Conservation (phyloP, 2,797 vertebrate genomes). For the Sarcoramphus papa region DNA sequence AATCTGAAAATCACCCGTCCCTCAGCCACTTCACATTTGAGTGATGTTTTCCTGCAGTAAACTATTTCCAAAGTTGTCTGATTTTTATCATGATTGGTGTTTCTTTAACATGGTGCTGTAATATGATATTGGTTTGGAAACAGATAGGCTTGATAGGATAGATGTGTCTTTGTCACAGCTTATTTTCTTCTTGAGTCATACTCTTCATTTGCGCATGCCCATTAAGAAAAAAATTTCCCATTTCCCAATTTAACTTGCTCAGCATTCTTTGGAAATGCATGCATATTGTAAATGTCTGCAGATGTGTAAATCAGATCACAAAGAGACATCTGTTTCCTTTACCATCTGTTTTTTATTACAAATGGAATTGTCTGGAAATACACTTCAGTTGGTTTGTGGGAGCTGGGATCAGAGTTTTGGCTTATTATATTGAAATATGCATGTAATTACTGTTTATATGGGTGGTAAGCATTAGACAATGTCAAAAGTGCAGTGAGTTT, state of each 20-base stretch:
- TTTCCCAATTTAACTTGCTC: constrained; percentile 32
- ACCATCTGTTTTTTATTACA: constrained; percentile 58
- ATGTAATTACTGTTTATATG: constrained; percentile 46
- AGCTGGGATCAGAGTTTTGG: constrained; percentile 33
- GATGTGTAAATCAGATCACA: constrained; percentile 57
- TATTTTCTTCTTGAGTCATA: not conserved
- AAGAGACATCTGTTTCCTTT: constrained; percentile 61
- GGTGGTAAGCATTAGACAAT: not conserved
- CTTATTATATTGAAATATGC: constrained; percentile 14
- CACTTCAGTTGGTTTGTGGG: constrained; percentile 15
- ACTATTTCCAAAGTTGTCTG: not conserved
- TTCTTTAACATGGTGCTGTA: constrained; percentile 8
- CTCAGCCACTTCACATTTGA: not conserved
- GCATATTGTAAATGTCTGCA: constrained; percentile 54
- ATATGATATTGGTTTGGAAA: not conserved
- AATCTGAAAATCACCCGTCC: not conserved
- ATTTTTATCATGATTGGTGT: not conserved
- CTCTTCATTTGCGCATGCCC: not conserved
- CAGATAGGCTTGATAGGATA: not conserved
- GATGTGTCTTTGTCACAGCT: not conserved
- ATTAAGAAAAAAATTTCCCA: not conserved
- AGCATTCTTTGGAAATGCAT: constrained; percentile 46
- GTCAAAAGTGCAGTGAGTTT: constrained; percentile 39
- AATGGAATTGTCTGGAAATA: constrained; percentile 53
- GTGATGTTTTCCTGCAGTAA: not conserved